Evolutionary conservation across 2,113 vertebrate species (phyloP), one percentile per base, ranked within the genome.

Genomic region (Macrotis lagotis): DNA sequence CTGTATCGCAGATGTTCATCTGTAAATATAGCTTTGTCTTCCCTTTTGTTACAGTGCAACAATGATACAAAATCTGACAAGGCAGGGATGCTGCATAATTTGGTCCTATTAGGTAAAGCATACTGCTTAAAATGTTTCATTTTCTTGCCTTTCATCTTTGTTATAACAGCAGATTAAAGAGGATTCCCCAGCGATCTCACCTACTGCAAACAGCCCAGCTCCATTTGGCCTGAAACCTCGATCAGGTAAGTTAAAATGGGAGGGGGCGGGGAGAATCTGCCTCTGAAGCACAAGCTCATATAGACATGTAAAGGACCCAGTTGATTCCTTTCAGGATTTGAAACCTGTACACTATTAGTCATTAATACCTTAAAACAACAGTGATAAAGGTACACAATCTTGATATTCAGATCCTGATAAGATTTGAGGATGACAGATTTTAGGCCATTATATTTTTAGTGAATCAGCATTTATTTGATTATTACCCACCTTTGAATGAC

Each of bases 181-280:
- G 93, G 97, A 93, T 94, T 98, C 98, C 52, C 98, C 99, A 0
- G 74, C 97, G 44, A 24, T 98, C 74, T 99, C 98, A 95, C 98
- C 98, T 28, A 97, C 98, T 50, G 96, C 97, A 94, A 98, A 98
- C 31, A 92, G 91, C 96, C 94, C 98, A 37, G 98, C 98, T 28
- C 98, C 99, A 0, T 99, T 99, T 97, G 99, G 99, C 91, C 98
- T 99, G 98, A 99, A 99, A 95, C 99, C 99, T 25, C 98, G 99
- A 91, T 99, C 99, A 98, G 99, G 99, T 99, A 99, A 99, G 98
- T 97, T 52, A 50, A 93, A 96, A 48, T 37, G 66, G 89, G 51
- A 95, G 44, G 25, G n/a, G 89, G 44, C n/a, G 37, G 14, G 25
- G 16, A 66, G 9, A 49, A 47, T 26, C 26, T 90, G 48, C 48